Base-by-base conservation (phyloP, 1,140 invertebrate genomes). In the Oscheius sp. region DNA sequence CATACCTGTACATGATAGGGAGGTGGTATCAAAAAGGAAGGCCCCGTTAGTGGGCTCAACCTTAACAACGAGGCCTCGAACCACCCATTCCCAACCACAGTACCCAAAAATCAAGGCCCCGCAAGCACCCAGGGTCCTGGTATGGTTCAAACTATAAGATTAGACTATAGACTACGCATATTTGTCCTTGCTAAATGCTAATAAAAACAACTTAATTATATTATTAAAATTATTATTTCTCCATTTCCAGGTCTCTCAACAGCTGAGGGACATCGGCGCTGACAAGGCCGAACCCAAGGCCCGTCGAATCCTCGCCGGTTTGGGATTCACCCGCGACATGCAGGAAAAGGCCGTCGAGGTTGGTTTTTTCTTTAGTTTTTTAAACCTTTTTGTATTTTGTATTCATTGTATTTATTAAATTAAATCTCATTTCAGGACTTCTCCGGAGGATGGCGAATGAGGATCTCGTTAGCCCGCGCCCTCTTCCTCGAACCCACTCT, bases 401-500 rank as follows among this genome's bases (percentile, higher is more conserved):
- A 45, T 23, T 45, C 0, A 45, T 4, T 63, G n/a, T 38, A 10
- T 32, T 63, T 63, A n/a, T 32, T 13, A 13, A 36, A 31, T 85
- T 99, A 35, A 92, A 93, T 84, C 93, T 92, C 2, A 97, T 70
- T 45, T 46, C 42, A 73, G 20, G 72, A 67, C 83, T 95, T 99
- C 85, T 97, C 95, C 75, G 95, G 95, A 82, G 96, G 95, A 58
- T 99, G 95, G 95, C 88, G 95, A 80, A 98, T 98, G 95, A 90
- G 95, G 85, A 94, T 99, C 7, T 97, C 95, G 0, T 85, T 99
- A 36, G 96, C 95, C 0, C 84, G 87, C 77, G 88, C 88, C 20
- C 80, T 89, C 38, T 89, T 88, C 79, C 79, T 97, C 71, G 94
- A 97, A 87, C 95, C 96, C 2, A 97, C 94, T 15, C 85, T 99